Conservation (phyloP, 2,113 vertebrate genomes). For the Pygoscelis antarcticus region DNA sequence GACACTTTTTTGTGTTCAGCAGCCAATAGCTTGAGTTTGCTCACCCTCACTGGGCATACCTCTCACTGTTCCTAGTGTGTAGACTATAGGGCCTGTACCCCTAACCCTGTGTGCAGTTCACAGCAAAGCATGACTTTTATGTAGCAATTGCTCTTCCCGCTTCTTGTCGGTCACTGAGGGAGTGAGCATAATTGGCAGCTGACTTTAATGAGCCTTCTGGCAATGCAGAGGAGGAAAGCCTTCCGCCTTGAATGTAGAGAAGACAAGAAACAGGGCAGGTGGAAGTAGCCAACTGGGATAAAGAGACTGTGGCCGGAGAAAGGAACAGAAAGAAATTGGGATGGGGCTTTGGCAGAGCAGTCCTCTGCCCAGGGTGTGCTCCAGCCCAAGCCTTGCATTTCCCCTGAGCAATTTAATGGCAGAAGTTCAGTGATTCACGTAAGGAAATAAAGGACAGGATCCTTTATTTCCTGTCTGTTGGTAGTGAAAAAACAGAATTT, state of each 20-base stretch:
- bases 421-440: not conserved
- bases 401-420: not conserved
- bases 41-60: not conserved
- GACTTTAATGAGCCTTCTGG: not conserved
- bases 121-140: not conserved
- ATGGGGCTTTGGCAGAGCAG: not conserved
- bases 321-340: not conserved
- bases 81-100: not conserved
- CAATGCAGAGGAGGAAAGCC: not conserved
- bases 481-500: not conserved
- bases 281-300: not conserved
- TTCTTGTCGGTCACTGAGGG: not conserved
- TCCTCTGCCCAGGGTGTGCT: not conserved
- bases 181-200: not conserved
- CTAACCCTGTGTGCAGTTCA: not conserved
- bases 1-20: not conserved
- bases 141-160: not conserved
- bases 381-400: not conserved
- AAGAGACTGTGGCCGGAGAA: not conserved
- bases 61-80: not conserved
- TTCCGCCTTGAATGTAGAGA: not conserved
- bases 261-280: not conserved
- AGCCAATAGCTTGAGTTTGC: not conserved
- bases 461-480: not conserved
- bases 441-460: not conserved